Evolutionary conservation across 2,113 vertebrate species (phyloP).

Genomic region (Eidolon helvum): DNA sequence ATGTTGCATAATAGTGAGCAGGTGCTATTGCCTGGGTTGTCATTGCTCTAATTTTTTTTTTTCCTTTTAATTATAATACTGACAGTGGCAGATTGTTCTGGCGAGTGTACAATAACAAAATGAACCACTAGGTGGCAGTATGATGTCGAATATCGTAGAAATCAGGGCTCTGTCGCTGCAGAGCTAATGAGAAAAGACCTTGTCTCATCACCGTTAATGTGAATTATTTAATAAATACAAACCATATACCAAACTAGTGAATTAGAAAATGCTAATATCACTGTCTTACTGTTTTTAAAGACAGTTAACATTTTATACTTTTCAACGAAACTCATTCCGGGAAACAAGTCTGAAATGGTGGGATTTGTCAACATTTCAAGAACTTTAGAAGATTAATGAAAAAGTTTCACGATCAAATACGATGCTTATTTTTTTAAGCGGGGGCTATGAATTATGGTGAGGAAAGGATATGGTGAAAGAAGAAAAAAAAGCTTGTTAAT

Average conservation of each 20-base stretch:
- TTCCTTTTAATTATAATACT: background rate
- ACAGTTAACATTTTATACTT: background rate
- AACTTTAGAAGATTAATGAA: background rate
- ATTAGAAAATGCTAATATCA: constrained; percentile 24
- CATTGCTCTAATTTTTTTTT: background rate
- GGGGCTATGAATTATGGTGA: background rate
- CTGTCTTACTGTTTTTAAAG: background rate
- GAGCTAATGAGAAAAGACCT: background rate
- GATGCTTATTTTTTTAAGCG: background rate
- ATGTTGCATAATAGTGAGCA: background rate
- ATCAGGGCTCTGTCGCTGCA: background rate
- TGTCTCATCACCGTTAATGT: constrained; percentile 25
- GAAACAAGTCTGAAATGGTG: background rate
- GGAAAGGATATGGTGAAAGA: background rate
- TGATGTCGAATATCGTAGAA: constrained; percentile 17
- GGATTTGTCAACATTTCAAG: background rate
- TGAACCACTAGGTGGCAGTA: constrained; percentile 72
- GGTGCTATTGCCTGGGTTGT: background rate
- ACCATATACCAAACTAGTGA: background rate
- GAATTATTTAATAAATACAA: constrained; percentile 64
- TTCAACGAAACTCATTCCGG: background rate
- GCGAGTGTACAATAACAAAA: background rate
- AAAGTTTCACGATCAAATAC: background rate
- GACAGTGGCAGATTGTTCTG: too few relatives aligned
- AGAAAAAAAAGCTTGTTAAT: background rate